These are phyloP conservation scores for Ramazzottius varieornatus DNA, from an alignment of 2,888 invertebrate genomes.

Conservation along the genomic window DNA sequence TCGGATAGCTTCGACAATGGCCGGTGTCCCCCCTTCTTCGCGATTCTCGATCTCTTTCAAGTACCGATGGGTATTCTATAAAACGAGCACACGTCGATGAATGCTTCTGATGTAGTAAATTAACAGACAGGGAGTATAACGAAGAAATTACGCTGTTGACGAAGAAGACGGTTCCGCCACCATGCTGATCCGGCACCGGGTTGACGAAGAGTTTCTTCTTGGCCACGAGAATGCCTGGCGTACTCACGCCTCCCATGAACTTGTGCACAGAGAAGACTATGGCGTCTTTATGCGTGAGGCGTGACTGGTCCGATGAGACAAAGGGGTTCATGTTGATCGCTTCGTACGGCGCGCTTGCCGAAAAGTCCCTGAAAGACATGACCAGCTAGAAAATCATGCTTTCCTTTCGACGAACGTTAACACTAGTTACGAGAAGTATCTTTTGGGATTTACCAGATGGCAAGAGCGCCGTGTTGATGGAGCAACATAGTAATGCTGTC, in stretches of 20 bases:
- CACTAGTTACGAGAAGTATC: too few species aligned
- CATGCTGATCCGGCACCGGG: conserved; percentile 26
- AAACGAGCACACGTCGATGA: too few species aligned
- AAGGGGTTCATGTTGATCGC: conserved; percentile 59
- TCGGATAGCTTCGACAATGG: conserved; percentile 51
- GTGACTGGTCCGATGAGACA: conserved; percentile 35
- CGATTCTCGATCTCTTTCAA: conserved; percentile 23
- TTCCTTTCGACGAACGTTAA: too few species aligned
- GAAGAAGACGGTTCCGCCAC: conserved; percentile 33
- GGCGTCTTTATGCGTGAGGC: conserved; percentile 51
- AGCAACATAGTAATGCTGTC: conserved; percentile 49
- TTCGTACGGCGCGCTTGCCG: conserved; percentile 37
- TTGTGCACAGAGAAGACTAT: conserved; percentile 67
- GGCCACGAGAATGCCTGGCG: conserved; percentile 41
- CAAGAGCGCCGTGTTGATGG: conserved; percentile 51
- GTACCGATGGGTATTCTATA: conserved; percentile 27
- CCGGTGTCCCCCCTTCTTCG: conserved; percentile 45
- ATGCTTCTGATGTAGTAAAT: conserved; percentile 14
- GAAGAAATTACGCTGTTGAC: too few species aligned
- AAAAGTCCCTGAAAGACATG: neutral
- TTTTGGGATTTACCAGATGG: conserved; percentile 36
- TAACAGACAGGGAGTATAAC: neutral
- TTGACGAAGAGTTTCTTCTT: conserved; percentile 32
- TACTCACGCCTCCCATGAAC: conserved; percentile 64
- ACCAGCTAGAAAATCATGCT: neutral